Evolutionary conservation across 2,797 vertebrate genomes (phyloP), one percentile per base, ranked within the genome.

Genomic region (Triplophysa bombifrons): DNA sequence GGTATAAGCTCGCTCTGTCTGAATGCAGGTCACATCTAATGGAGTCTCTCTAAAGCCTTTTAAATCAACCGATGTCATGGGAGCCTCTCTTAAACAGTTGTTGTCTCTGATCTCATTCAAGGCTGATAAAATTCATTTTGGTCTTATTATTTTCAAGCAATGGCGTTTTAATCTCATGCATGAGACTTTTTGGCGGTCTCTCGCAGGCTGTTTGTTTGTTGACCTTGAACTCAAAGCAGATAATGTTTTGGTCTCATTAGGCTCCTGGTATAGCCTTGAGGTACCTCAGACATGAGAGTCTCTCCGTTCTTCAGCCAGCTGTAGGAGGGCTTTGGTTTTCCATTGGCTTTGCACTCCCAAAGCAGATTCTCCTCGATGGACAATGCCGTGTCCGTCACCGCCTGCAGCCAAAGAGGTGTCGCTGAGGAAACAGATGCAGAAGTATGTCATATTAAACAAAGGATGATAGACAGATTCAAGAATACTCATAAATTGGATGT

Each of bases 271-370:
- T 16, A 5, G 19, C 14, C 66, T 7, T 19, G 63, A 74, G 83
- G 83, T 93, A 98, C 96, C 96, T 98, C 96, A 14, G 91, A 27
- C 19, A 83, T 61, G 38, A 99, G 77, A 6, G 91, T 91, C 20
- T 95, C 93, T 72, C 96, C 96, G 12, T 97, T 95, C 90, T 94
- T 98, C 89, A 98, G 80, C 97, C 97, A 99, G 86, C 94, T 94
- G 84, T 96, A 98, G 0, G 96, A 98, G 0, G 97, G 96, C 83
- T 97, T 97, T 2, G 97, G 96, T 65, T 98, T 98, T 17, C 97
- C 97, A 71, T 87, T 95, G 1, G 97, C 96, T 82, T 94, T 95
- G 66, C 97, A 98, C 68, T 97, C 96, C 97, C 97, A 99, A 55
- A 90, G 92, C 3, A 99, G 91, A 34, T 86, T 94, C 72, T 97